Evolutionary conservation across 1,140 invertebrate genomes (phyloP).

Genomic region (Antheraea mylitta): DNA sequence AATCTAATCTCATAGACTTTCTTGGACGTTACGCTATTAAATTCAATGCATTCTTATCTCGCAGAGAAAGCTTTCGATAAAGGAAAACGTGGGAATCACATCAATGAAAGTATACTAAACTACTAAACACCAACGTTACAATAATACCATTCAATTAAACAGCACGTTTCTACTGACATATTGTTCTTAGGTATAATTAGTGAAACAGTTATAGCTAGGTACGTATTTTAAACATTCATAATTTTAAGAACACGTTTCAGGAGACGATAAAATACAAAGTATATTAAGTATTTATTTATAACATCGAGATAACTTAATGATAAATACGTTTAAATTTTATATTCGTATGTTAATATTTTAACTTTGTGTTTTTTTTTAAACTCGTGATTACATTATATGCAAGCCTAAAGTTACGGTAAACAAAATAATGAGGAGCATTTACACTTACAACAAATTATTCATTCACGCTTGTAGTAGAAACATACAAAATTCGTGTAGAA

Average conservation of each 20-base stretch:
- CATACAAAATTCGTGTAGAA: no score
- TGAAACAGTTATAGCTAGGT: constrained; percentile 18
- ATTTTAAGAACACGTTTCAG: not conserved
- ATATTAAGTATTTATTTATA: no score
- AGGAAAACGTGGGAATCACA: constrained; percentile 67
- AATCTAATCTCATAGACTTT: constrained; percentile 29
- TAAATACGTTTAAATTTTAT: no score
- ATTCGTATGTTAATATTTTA: no score
- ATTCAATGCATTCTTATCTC: constrained; percentile 53
- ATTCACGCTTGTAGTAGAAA: no score
- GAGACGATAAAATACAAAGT: not conserved
- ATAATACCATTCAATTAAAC: constrained; percentile 47
- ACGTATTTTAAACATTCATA: not conserved
- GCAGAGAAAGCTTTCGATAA: constrained; percentile 63
- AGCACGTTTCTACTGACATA: constrained; percentile 53
- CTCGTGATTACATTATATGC: no score
- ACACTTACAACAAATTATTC: no score
- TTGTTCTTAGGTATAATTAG: constrained; percentile 45
- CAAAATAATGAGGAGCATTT: no score
- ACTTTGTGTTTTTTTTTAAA: no score
- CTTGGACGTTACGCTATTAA: constrained; percentile 41
- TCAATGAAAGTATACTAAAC: constrained; percentile 60
- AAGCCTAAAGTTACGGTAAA: no score
- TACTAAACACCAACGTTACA: constrained; percentile 30
- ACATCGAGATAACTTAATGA: no score